These are phyloP conservation scores for Harpalus rubripes DNA, from an alignment of 2,888 invertebrate genomes.

Conservation along the genomic window DNA sequence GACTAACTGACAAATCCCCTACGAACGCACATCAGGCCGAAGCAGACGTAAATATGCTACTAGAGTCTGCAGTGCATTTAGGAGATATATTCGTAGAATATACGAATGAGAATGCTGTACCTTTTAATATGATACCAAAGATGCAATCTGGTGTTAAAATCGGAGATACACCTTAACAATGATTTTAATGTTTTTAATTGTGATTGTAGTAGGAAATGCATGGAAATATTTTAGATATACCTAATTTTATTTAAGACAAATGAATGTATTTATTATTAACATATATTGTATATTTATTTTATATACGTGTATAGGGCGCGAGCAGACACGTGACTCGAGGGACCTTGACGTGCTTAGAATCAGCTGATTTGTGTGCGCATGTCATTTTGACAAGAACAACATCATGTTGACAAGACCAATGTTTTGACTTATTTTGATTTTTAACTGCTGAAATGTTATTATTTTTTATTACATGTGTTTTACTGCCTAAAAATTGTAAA, in stretches of 20 bases:
- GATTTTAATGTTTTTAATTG: neutral
- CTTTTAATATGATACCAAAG: slow-evolving; percentile 74
- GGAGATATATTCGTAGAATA: slow-evolving; percentile 81
- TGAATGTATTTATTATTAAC: neutral
- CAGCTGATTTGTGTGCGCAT: too few relatives aligned
- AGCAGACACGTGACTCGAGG: too few relatives aligned
- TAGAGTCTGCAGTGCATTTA: slow-evolving; percentile 81
- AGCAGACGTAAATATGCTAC: slow-evolving; percentile 83
- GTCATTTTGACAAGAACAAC: too few relatives aligned
- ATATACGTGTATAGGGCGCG: slow-evolving; percentile 22
- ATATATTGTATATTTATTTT: slow-evolving; percentile 13
- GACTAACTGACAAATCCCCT: slow-evolving; percentile 78
- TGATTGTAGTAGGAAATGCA: slow-evolving; percentile 2
- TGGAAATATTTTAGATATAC: slow-evolving; percentile 12
- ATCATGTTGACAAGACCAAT: too few relatives aligned
- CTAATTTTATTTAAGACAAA: slow-evolving; percentile 9
- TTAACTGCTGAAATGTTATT: too few relatives aligned
- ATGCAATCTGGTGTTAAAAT: slow-evolving; percentile 69
- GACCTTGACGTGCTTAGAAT: too few relatives aligned
- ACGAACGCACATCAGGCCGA: slow-evolving; percentile 83
- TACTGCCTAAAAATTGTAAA: too few relatives aligned
- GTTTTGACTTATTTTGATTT: too few relatives aligned
- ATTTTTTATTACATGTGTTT: too few relatives aligned
- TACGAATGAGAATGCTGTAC: slow-evolving; percentile 76
- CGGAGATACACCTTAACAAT: slow-evolving; percentile 43